phyloP scores from a whole-genome alignment of 92 coral and sea anemone genomes.

The Zoanthus gigantus region DNA sequence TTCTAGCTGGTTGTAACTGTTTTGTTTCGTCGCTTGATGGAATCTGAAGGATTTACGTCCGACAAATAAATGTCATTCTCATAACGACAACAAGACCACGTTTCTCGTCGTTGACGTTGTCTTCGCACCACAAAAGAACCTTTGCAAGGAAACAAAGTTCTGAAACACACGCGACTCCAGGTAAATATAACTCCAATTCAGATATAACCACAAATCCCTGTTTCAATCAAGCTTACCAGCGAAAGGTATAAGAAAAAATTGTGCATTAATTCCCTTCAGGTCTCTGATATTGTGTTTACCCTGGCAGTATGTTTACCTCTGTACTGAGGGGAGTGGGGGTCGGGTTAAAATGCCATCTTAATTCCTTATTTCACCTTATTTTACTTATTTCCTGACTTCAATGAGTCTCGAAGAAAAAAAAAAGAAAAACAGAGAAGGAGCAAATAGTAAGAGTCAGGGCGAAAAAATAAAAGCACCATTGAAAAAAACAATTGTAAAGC shows the following conservation, averaged over 20 bases:
- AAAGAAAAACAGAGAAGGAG: too few species aligned
- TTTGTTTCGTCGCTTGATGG: neutral
- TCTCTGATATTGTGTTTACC: neutral
- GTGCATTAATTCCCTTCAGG: neutral
- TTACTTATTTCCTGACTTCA: too few species aligned
- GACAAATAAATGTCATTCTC: neutral
- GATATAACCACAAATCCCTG: neutral
- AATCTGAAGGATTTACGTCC: neutral
- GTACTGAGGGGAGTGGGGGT: neutral
- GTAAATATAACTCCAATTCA: neutral
- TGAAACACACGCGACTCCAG: neutral
- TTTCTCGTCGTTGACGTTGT: neutral
- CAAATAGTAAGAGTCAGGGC: too few species aligned
- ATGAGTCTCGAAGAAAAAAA: too few species aligned
- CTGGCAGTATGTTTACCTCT: neutral
- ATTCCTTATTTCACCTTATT: neutral
- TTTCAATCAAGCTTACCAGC: neutral
- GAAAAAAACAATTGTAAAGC: too few species aligned
- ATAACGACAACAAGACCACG: neutral
- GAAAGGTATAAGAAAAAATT: neutral
- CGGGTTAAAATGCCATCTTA: neutral
- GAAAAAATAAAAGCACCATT: too few species aligned
- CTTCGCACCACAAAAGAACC: neutral
- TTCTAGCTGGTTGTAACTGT: neutral
- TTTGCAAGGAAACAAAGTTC: neutral